Conservation (phyloP, 2,888 invertebrate species). For the Nineta flava region DNA sequence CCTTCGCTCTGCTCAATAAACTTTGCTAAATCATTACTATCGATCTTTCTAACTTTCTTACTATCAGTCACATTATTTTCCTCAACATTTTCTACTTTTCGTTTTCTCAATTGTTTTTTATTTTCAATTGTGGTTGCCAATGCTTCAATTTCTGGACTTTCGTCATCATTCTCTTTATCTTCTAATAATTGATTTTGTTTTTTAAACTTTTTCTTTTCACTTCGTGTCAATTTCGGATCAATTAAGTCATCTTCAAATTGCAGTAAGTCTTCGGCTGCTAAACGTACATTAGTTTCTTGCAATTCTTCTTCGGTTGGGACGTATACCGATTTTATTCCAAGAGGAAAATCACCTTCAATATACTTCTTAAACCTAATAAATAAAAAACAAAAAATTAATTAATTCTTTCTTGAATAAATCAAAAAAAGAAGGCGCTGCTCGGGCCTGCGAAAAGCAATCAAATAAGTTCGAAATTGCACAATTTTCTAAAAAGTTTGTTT, state of each 20-base stretch:
- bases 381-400: constrained; percentile 7
- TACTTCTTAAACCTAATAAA: constrained; percentile 39
- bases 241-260: constrained; percentile 23
- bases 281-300: constrained; percentile 18
- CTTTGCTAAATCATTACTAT: constrained; percentile 8
- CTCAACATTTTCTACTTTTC: background rate
- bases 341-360: constrained; percentile 45
- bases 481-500: too few relatives aligned
- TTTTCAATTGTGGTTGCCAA: background rate
- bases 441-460: too few relatives aligned
- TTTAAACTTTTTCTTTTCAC: constrained; percentile 11
- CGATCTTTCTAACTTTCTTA: background rate
- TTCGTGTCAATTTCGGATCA: constrained; percentile 10
- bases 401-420: too few relatives aligned
- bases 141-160: constrained; percentile 11
- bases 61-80: too few relatives aligned
- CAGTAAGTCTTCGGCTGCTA: constrained; percentile 21
- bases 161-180: constrained; percentile 17
- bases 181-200: constrained; percentile 10
- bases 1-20: constrained; percentile 12
- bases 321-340: constrained; percentile 39
- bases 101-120: background rate
- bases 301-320: constrained; percentile 21
- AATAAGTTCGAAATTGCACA: too few relatives aligned
- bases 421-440: too few relatives aligned